A percentile compares a stretch with the other conserved stretches of the same genome.
phyloP scores from a whole-genome alignment of 2,888 invertebrate species.

The Cyaniris semiargus region DNA sequence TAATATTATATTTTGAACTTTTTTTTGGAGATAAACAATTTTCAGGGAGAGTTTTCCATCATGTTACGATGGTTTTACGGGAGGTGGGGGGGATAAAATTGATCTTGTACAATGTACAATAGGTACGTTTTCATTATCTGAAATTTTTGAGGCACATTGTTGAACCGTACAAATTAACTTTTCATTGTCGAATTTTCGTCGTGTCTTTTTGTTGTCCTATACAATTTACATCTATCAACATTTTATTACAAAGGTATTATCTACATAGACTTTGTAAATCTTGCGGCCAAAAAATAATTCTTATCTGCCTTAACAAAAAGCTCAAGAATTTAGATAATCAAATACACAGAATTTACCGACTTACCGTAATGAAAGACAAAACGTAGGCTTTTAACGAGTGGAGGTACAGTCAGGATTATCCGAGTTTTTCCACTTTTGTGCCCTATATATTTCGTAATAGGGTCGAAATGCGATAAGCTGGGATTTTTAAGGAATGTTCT shows the following conservation, averaged over 20 bases:
- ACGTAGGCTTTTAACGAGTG: background rate
- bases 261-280: background rate
- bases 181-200: background rate
- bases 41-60: background rate
- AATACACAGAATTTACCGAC: background rate
- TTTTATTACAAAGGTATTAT: background rate
- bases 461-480: background rate
- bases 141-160: background rate
- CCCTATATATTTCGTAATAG: background rate
- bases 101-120: too few species aligned
- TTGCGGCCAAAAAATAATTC: background rate
- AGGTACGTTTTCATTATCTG: too few species aligned
- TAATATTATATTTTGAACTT: background rate
- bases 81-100: too few species aligned
- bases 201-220: background rate
- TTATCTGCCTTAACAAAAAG: background rate
- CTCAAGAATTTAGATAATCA: conserved; percentile 2
- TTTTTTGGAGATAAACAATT: background rate
- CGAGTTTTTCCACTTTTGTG: background rate
- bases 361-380: background rate
- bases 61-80: too few species aligned
- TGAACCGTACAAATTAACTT: background rate
- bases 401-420: background rate
- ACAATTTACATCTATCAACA: background rate
- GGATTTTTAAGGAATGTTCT: conserved; percentile 48